Base-by-base conservation (phyloP, 2,888 invertebrate species). In the Ellobium chinense region DNA sequence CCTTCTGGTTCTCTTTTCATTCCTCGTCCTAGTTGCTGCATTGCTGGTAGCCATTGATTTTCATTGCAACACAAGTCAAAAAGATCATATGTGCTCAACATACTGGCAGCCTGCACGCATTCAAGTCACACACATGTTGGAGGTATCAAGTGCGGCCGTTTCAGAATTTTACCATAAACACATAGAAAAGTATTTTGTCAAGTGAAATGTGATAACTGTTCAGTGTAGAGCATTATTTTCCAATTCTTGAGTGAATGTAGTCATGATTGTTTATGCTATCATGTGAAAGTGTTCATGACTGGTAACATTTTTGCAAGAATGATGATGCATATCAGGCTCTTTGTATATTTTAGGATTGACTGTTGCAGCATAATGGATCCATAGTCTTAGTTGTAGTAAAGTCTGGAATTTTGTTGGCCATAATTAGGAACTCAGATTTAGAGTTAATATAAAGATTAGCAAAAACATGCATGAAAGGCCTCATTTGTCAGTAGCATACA, bases 1-100 rank as follows among this genome's bases (percentile, higher is more conserved):
- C 29, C 72, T 56, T 46, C 37, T 81, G 18, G 72, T 82, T n/a
- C 58, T 84, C 27, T 68, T 82, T 21, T 82, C 81, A 46, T 69
- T 79, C 62, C 58, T 79, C 1, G 70, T 56, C 1, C 56, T 84
- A 1, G 27, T 82, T 12, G 46, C 68, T 21, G 84, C 82, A n/a
- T 60, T 82, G 24, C 63, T 77, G 24, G 77, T 77, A 9, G 84
- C 82, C 18, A 29, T 81, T 4, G 75, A 74, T 18, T 79, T 80
- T n/a, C 81, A 82, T 77, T 84, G 84, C 56, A 68, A 75, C 36
- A 34, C 74, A 60, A 73, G 39, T 29, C 37, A 27, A 3, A 56
- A 65, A 18, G 84, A 84, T 63, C 68, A 79, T 12, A n/a, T 75
- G 27, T 80, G 80, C 66, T 36, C 36, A 54, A 60, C 34, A 5